Percentiles rank a stretch among this genome's conserved stretches.
Evolutionary conservation across 2,797 vertebrate genomes (phyloP).

Genomic region (Holocentrus rufus): DNA sequence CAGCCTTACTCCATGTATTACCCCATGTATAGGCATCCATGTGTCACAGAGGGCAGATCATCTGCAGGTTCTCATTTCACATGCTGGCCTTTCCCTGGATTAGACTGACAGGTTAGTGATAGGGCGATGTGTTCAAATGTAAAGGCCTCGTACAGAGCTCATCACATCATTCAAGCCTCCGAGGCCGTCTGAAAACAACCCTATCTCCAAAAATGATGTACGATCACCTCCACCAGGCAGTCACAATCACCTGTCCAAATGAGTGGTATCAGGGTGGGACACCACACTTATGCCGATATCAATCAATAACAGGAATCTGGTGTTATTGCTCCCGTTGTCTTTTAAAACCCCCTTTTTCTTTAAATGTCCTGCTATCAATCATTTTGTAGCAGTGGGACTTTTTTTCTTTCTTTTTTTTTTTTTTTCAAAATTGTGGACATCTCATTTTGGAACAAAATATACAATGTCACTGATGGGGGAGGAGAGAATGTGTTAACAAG

Average conservation of each 20-base stretch:
- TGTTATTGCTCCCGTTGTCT: not conserved
- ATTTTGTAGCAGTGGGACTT: no score
- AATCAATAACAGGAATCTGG: conserved; percentile 22
- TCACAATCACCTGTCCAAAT: conserved; percentile 14
- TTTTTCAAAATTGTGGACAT: no score
- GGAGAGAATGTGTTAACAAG: not conserved
- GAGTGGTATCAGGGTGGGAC: conserved; percentile 9
- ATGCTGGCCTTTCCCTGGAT: no score
- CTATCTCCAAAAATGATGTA: not conserved
- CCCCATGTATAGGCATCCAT: no score
- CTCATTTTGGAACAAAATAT: not conserved
- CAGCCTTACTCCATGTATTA: conserved; percentile 26
- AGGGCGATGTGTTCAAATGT: not conserved
- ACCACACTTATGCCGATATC: conserved; percentile 33
- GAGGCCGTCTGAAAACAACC: not conserved
- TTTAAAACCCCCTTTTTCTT: no score
- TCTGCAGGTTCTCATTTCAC: no score
- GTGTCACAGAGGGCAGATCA: no score
- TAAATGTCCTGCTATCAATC: no score
- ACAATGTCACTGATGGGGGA: not conserved
- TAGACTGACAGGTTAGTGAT: not conserved
- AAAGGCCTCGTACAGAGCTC: conserved; percentile 12
- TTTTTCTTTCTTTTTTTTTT: no score
- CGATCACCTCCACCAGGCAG: conserved; percentile 3
- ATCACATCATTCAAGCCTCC: conserved; percentile 14